Conservation (phyloP, 2,888 invertebrate species). For the Schizotus pectinicornis region DNA sequence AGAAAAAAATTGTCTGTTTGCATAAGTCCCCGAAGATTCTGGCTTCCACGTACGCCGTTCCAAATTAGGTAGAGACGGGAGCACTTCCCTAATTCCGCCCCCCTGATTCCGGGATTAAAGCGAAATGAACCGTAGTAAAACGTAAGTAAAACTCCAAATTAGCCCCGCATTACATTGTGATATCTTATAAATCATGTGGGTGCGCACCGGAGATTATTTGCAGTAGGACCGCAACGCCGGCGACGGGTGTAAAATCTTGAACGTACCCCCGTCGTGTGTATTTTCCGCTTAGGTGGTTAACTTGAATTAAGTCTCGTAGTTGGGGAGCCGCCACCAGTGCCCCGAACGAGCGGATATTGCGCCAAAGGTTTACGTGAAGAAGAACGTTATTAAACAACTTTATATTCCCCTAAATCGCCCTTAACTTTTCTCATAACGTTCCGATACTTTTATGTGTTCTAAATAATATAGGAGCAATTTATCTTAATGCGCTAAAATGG, state of each 20-base stretch:
- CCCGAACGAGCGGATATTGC: conserved; percentile 39
- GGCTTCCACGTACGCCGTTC: no score
- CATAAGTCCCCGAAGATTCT: no score
- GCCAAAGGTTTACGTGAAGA: conserved; percentile 35
- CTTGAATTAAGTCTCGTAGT: conserved; percentile 33
- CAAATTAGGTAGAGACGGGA: no score
- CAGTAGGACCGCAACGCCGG: conserved; percentile 29
- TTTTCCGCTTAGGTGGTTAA: conserved; percentile 37
- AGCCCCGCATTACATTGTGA: no score
- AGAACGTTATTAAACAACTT: conserved; percentile 46
- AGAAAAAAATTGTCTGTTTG: no score
- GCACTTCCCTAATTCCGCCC: no score
- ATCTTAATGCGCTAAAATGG: no score
- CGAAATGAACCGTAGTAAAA: no score
- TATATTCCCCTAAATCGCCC: conserved; percentile 40
- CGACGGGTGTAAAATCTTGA: conserved; percentile 35
- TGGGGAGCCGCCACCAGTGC: conserved; percentile 9
- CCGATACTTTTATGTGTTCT: conserved; percentile 27
- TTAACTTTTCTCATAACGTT: conserved; percentile 41
- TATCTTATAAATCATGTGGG: no score
- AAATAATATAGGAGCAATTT: no score
- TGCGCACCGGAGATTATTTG: conserved; percentile 29
- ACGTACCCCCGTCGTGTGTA: conserved; percentile 35
- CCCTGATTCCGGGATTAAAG: no score
- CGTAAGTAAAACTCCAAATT: no score